A percentile compares a stretch with the other conserved stretches of the same genome.
Evolutionary conservation across 2,797 vertebrate genomes (phyloP).

Genomic region (Vespertilio murinus): DNA sequence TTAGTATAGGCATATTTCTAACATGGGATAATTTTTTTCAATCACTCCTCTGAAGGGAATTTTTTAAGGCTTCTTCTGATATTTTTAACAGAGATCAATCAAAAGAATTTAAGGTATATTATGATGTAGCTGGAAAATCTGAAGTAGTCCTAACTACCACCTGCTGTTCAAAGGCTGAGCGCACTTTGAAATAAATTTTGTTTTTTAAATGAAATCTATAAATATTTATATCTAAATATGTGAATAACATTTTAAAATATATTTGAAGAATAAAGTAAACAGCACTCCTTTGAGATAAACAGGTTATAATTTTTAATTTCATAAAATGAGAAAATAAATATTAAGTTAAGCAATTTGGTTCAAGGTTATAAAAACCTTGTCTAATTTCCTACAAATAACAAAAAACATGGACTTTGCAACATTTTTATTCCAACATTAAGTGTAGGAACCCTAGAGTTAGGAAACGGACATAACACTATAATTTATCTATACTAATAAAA

Average conservation of each 20-base stretch:
- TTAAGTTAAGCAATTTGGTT: not conserved
- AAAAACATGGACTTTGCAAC: not conserved
- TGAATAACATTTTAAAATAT: not conserved
- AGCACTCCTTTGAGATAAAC: not conserved
- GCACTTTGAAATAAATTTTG: constrained; percentile 52
- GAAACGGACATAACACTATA: not conserved
- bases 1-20: not conserved
- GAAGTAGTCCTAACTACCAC: not conserved
- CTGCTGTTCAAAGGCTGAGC: constrained; percentile 7
- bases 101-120: not conserved
- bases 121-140: not conserved
- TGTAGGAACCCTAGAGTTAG: not conserved
- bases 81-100: constrained; percentile 33
- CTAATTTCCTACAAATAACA: not conserved
- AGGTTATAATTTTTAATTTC: not conserved
- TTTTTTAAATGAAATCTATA: not conserved
- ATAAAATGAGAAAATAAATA: constrained; percentile 4
- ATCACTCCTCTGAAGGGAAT: not conserved
- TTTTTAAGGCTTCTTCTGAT: constrained; percentile 24
- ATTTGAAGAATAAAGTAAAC: constrained; percentile 25
- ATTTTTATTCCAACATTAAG: not conserved
- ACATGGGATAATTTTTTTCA: not conserved
- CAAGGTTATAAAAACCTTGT: constrained; percentile 23
- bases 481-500: not conserved
- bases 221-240: constrained; percentile 42